phyloP scores from a whole-genome alignment of 2,113 vertebrate genomes.

The Barnardius zonarius region DNA sequence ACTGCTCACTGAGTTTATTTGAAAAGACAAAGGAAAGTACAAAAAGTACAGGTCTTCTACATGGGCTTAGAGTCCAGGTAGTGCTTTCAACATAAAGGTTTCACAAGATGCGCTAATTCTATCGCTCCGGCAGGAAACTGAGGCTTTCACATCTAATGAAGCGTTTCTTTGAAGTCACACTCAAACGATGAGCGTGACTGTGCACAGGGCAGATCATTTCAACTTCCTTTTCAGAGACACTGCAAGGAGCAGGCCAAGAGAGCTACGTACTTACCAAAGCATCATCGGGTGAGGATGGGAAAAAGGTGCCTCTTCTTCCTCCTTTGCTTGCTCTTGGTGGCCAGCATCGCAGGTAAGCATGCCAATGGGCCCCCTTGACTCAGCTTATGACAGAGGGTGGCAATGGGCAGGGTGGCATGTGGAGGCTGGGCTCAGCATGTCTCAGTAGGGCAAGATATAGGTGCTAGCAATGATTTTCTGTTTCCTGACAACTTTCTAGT shows the following conservation, averaged over 20 bases:
- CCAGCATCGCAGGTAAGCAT: slow-evolving; percentile 51
- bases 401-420: neutral
- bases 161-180: slow-evolving; percentile 48
- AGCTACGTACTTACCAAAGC: neutral
- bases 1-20: neutral
- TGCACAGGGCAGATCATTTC: neutral
- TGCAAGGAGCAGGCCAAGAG: neutral
- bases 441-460: neutral
- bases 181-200: neutral
- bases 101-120: neutral
- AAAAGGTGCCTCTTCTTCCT: slow-evolving; percentile 1
- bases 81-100: neutral
- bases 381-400: neutral
- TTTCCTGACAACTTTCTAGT: neutral
- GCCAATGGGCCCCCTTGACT: neutral
- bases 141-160: slow-evolving; percentile 24
- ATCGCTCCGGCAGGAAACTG: neutral
- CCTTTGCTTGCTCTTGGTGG: slow-evolving; percentile 21
- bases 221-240: neutral
- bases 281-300: slow-evolving; percentile 37
- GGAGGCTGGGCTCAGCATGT: neutral
- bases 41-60: neutral
- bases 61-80: neutral
- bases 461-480: neutral
- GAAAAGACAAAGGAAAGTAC: neutral